phyloP scores from a whole-genome alignment of 2,888 invertebrate genomes.

The Ormia ochracea region DNA sequence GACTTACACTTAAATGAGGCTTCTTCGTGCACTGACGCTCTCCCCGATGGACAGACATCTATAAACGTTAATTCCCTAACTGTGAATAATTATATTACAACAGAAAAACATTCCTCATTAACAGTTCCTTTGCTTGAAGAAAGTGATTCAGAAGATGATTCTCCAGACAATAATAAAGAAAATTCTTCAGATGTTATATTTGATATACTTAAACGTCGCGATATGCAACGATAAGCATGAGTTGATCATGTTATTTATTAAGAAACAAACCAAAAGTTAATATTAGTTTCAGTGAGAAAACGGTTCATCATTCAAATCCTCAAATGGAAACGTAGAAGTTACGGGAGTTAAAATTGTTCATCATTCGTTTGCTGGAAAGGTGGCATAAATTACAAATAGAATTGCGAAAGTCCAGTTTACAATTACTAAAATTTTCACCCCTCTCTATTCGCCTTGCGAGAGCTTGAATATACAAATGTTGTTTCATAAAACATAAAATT shows the following conservation, averaged over 20 bases:
- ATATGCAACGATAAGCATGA: slow-evolving; percentile 72
- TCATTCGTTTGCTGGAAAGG: no score
- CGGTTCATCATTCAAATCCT: no score
- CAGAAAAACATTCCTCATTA: slow-evolving; percentile 69
- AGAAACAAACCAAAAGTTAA: not conserved
- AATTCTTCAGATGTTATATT: slow-evolving; percentile 78
- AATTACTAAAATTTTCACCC: no score
- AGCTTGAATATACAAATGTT: no score
- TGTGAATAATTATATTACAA: slow-evolving; percentile 49
- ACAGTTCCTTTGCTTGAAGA: slow-evolving; percentile 74
- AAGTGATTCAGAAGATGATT: slow-evolving; percentile 72
- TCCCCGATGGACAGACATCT: not conserved
- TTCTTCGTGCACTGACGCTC: slow-evolving; percentile 5
- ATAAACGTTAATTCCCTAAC: slow-evolving; percentile 12
- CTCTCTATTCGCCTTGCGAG: no score
- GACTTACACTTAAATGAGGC: slow-evolving; percentile 61
- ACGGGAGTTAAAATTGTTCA: no score
- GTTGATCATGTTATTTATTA: not conserved
- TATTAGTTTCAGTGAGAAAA: no score
- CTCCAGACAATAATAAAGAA: slow-evolving; percentile 76
- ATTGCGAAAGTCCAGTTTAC: no score
- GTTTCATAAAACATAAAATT: no score
- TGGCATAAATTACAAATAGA: no score
- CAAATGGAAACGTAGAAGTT: no score
- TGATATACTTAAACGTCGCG: slow-evolving; percentile 79